Conservation (phyloP, 2,113 vertebrate species). For the Narcine bancroftii region DNA sequence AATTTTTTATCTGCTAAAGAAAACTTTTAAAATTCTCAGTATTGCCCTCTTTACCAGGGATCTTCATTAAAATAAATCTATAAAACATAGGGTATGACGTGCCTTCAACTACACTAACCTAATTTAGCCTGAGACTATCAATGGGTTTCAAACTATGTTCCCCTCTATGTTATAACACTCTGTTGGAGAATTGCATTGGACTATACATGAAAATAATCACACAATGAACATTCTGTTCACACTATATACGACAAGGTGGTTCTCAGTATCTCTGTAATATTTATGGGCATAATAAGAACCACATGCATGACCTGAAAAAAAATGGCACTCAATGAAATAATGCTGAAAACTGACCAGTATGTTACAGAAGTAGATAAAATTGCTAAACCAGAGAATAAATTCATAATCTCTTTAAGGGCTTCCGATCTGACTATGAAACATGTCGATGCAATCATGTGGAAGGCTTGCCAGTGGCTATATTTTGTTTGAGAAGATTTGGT, state of each 20-base stretch:
- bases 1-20: neutral
- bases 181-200: neutral
- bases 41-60: neutral
- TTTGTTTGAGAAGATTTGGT: too few species aligned
- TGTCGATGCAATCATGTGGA: too few species aligned
- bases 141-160: neutral
- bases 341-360: neutral
- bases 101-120: slow-evolving; percentile 11
- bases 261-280: neutral
- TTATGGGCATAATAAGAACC: neutral
- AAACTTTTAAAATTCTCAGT: neutral
- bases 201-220: neutral
- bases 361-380: neutral
- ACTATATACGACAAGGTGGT: neutral
- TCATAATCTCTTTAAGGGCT: neutral
- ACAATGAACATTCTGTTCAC: neutral
- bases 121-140: neutral
- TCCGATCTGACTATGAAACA: too few species aligned
- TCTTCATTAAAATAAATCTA: neutral
- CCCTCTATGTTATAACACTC: neutral
- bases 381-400: neutral
- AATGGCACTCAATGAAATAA: neutral
- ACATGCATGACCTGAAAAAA: neutral
- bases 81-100: neutral
- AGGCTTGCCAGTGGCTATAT: too few species aligned